These are phyloP conservation scores for Brachypalpus laphriformis DNA, from an alignment of 2,888 invertebrate species.

Conservation along the genomic window DNA sequence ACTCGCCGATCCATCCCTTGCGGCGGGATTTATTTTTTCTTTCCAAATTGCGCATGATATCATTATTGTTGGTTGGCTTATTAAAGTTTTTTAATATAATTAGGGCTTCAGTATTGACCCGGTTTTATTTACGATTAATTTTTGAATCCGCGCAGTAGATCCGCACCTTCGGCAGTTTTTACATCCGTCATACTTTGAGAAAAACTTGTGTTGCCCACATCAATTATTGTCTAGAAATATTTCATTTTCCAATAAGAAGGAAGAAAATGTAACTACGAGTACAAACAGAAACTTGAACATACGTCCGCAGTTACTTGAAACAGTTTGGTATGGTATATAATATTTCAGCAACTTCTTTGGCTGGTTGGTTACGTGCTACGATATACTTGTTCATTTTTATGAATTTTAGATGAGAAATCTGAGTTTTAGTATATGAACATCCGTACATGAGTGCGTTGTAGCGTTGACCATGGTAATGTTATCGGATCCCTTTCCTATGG, in stretches of 20 bases:
- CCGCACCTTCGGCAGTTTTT: not conserved
- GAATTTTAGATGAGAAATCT: not conserved
- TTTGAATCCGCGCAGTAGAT: too few relatives aligned
- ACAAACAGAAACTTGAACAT: too few relatives aligned
- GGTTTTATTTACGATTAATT: not conserved
- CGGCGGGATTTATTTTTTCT: not conserved
- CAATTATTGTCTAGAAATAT: not conserved
- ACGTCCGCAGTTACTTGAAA: too few relatives aligned
- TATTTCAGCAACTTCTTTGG: not conserved
- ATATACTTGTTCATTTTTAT: too few relatives aligned
- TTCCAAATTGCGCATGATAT: not conserved
- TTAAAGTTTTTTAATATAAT: not conserved
- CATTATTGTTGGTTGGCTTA: not conserved
- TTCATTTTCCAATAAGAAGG: not conserved
- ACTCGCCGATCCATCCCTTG: not conserved
- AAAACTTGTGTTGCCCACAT: not conserved
- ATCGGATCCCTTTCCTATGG: constrained; percentile 4
- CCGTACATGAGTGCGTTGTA: not conserved
- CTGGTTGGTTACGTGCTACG: not conserved
- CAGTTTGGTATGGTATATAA: not conserved
- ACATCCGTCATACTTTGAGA: not conserved
- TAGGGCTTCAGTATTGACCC: not conserved
- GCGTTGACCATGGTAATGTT: not conserved
- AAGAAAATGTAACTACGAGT: not conserved
- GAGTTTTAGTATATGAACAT: not conserved